Conservation (phyloP, 2,113 vertebrate species). For the Hepsetus odoe region DNA sequence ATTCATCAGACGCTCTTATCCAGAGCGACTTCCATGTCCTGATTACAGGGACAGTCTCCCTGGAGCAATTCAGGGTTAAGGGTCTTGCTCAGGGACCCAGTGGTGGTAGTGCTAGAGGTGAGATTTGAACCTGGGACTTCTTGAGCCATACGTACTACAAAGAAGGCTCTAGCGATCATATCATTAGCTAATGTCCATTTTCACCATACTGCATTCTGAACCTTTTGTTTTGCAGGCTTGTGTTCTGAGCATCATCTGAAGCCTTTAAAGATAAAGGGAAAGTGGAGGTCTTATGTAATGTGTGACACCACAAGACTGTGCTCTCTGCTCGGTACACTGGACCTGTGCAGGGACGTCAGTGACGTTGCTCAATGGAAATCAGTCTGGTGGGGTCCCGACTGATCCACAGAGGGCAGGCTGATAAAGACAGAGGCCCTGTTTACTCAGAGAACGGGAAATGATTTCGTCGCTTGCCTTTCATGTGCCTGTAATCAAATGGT, state of each 20-base stretch:
- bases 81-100: too few species aligned
- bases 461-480: constrained; percentile 64
- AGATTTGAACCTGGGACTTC: too few species aligned
- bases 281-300: constrained; percentile 8
- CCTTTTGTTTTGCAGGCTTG: not conserved
- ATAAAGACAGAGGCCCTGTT: constrained; percentile 42
- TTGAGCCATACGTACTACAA: too few species aligned
- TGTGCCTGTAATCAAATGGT: constrained; percentile 61
- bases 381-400: constrained; percentile 11
- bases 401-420: constrained; percentile 28
- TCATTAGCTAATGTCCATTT: too few species aligned
- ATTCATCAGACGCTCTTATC: too few species aligned
- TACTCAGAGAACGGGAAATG: constrained; percentile 45
- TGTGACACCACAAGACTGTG: not conserved
- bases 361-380: constrained; percentile 7
- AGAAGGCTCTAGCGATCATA: too few species aligned
- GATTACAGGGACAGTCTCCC: too few species aligned
- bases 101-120: too few species aligned
- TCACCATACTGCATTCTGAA: constrained; percentile 1
- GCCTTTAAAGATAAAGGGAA: not conserved
- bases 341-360: not conserved
- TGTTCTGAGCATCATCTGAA: constrained; percentile 18
- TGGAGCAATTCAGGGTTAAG: too few species aligned
- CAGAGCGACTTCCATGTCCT: too few species aligned
- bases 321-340: constrained; percentile 5